A percentile compares a stretch with the other conserved stretches of the same genome.
These are phyloP conservation scores for Coryphaenoides rupestris DNA, from an alignment of 2,113 vertebrate genomes.

Conservation along the genomic window DNA sequence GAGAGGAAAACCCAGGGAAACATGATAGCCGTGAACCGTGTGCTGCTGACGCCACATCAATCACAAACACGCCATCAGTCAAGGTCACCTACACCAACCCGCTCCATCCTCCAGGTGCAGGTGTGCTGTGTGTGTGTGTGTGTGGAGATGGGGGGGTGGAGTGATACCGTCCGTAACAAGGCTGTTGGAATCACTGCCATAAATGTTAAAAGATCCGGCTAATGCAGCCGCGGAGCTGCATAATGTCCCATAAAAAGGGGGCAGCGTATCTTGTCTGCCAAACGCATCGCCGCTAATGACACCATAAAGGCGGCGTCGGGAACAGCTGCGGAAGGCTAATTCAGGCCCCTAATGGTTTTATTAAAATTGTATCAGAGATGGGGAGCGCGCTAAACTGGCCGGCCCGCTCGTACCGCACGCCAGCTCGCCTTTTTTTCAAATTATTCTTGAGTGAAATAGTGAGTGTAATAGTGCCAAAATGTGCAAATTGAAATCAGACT, in stretches of 20 bases:
- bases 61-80: slow-evolving; percentile 41
- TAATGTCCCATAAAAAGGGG: slow-evolving; percentile 47
- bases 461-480: too few relatives aligned
- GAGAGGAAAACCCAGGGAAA: neutral
- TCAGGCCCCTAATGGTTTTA: slow-evolving; percentile 60
- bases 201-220: slow-evolving; percentile 45
- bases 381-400: slow-evolving; percentile 55
- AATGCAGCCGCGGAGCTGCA: slow-evolving; percentile 38
- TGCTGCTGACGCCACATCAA: neutral
- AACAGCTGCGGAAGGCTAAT: slow-evolving; percentile 63
- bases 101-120: too few relatives aligned
- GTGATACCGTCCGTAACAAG: slow-evolving; percentile 35
- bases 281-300: slow-evolving; percentile 59
- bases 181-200: slow-evolving; percentile 19
- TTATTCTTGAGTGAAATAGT: too few relatives aligned
- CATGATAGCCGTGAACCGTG: neutral
- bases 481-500: too few relatives aligned
- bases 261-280: slow-evolving; percentile 54
- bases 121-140: too few relatives aligned
- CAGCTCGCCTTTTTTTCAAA: too few relatives aligned
- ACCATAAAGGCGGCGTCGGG: slow-evolving; percentile 41
- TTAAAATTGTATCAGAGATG: slow-evolving; percentile 64
- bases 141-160: slow-evolving; percentile 8
- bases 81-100: neutral
- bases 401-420: too few relatives aligned